Base-by-base conservation (phyloP, 2,113 vertebrate genomes). In the Brachyhypopomus gauderio region DNA sequence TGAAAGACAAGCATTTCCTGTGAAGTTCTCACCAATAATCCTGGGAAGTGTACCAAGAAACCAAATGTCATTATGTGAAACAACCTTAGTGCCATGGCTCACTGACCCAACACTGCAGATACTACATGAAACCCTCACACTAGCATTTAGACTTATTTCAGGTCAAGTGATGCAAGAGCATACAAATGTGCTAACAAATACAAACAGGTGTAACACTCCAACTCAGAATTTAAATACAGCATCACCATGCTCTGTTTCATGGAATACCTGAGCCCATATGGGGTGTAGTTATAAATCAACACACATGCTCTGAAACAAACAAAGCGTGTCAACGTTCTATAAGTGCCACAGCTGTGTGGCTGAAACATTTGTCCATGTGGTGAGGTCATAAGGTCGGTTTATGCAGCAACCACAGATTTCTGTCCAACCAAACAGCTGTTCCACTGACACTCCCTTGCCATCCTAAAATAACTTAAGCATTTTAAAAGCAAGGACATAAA, bases 401-500 rank as follows among this genome's bases (percentile, higher is more conserved):
- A 41, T 38, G 64, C 64, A 76, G 38, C 64, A 22, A 38, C 3
- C 25, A 63, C 22, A 30, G 77, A 79, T 52, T 52, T 77, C 52
- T 56, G 27, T 30, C 22, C 9, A 76, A 64, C 64, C 27, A 30
- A 76, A 64, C 45, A 72, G 77, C 58, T 78, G 60, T 48, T 17
- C 22, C 11, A 22, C 78, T 48, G 25, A 45, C 30, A 34, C 80
- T 30, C 11, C 17, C 23, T 19, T 70, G 73, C 27, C 34, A 20
- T 59, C 55, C 27, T n/a, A 17, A 81, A 81, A 67, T 58, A 75
- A 38, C 23, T 25, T 62, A 59, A 45, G 20, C 11, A 45, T 38
- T 80, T 73, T 63, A 80, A 75, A 58, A 14, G n/a, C 74, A 41
- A 23, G 72, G 30, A 82, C 23, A n/a, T 55, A 71, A 38, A 38